Evolutionary conservation across 2,888 invertebrate species (phyloP).

Genomic region (Andrena fulva): DNA sequence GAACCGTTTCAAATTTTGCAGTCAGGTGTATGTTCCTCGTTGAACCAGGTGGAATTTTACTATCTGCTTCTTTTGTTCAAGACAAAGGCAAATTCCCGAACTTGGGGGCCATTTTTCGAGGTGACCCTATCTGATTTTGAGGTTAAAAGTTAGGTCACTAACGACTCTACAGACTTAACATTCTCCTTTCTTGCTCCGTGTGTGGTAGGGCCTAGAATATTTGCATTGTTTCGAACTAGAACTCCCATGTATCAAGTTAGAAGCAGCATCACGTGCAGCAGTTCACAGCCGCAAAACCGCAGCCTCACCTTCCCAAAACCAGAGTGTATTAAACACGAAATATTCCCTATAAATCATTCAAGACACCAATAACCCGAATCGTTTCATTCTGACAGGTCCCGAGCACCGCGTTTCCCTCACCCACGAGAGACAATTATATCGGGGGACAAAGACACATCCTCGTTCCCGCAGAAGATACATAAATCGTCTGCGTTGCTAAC

Average conservation of each 20-base stretch:
- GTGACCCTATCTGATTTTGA: background rate
- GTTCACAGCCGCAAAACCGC: constrained; percentile 12
- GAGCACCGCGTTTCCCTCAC: constrained; percentile 16
- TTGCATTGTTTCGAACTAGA: background rate
- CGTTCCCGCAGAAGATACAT: constrained; percentile 31
- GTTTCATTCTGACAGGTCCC: background rate
- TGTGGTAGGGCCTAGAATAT: too few relatives aligned
- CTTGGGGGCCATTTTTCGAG: too few relatives aligned
- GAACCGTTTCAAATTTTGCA: too few relatives aligned
- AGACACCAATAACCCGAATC: background rate
- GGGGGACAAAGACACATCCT: constrained; percentile 40
- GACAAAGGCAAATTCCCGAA: too few relatives aligned
- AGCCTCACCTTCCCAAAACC: constrained; percentile 29
- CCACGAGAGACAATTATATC: constrained; percentile 39
- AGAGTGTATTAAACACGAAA: constrained; percentile 17
- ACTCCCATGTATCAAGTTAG: background rate
- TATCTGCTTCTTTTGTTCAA: background rate
- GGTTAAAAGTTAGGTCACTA: background rate
- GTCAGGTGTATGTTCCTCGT: too few relatives aligned
- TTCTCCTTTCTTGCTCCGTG: too few relatives aligned
- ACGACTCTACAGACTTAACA: too few relatives aligned
- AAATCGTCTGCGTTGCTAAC: constrained; percentile 51
- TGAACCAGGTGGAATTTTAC: background rate
- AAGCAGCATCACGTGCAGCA: background rate
- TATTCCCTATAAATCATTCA: constrained; percentile 31